These are phyloP conservation scores for Brevimyrus niger DNA, from an alignment of 2,113 vertebrate genomes.

Conservation along the genomic window DNA sequence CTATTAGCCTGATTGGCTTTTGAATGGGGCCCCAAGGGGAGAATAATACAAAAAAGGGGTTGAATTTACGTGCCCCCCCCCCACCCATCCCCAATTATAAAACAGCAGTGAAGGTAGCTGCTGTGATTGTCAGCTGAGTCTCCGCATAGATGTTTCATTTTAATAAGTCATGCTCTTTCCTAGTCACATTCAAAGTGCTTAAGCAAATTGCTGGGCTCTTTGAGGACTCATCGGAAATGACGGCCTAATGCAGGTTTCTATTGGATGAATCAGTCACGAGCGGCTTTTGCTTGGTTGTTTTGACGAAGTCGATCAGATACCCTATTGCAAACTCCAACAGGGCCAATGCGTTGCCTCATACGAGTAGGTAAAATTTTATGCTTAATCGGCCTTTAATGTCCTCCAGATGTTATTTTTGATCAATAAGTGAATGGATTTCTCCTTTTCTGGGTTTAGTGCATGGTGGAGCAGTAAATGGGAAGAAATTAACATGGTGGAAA, in stretches of 20 bases:
- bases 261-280: neutral
- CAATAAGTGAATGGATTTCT: neutral
- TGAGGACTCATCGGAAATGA: neutral
- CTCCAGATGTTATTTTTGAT: neutral
- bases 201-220: neutral
- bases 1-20: neutral
- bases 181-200: neutral
- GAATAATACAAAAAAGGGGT: neutral
- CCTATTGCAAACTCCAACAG: neutral
- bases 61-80: neutral
- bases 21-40: neutral
- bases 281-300: neutral
- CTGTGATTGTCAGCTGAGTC: neutral
- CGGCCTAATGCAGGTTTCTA: too few relatives aligned
- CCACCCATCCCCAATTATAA: neutral
- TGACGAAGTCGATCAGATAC: neutral
- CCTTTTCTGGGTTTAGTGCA: neutral
- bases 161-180: neutral
- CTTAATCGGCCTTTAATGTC: neutral
- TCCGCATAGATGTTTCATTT: neutral
- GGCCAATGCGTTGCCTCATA: neutral
- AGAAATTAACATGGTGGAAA: neutral
- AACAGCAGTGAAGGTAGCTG: neutral
- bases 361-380: neutral
- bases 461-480: neutral